Base-by-base conservation (phyloP, 2,888 invertebrate species). In the Galerucella pusilla region DNA sequence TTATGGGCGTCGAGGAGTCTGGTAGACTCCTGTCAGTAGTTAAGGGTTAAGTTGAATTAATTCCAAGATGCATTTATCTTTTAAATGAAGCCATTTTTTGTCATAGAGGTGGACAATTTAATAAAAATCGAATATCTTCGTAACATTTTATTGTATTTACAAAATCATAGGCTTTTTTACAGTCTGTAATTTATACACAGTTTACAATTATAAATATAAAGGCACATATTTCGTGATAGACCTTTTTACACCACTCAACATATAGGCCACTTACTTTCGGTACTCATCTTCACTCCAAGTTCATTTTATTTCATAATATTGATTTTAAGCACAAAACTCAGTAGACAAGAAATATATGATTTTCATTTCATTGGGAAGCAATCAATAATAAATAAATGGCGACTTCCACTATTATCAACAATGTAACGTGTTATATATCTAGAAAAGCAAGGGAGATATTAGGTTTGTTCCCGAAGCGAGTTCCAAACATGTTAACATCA, bases 181-280 rank as follows among this genome's bases (percentile, higher is more conserved):
- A 81, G 80, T 81, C 81, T 79, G 80, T 80, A 78, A 76, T 80
- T 77, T 81, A 81, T 80, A 81, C 78, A 80, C 79, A 78, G 75
- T 77, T 78, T 80, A 80, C 80, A 80, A 74, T 78, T 79, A 80
- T 78, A 76, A 79, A 81, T 79, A 65, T 66, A 72, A 84, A 84
- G 84, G 84, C 84, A 84, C 84, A 82, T 82, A 80, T 80, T 81
- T 74, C 77, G 76, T 79, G 79, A 79, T 80, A 79, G 78, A 77
- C 76, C 77, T 71, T 60, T 66, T 79, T 67, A 71, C 74, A 67
- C 69, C 72, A 71, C 67, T 63, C 59, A 65, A 71, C 57, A 65
- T 65, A 71, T 59, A 66, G 66, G 71, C 60, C 71, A 46, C 46
- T 59, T 71, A 65, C 61, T 65, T 65, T 72, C 67, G 71, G 72